Evolutionary conservation across 30 jellyfish, hydroid and myxozoan species (phyloP), one percentile per base, ranked within the genome.

Genomic region (Cassiopea andromeda): DNA sequence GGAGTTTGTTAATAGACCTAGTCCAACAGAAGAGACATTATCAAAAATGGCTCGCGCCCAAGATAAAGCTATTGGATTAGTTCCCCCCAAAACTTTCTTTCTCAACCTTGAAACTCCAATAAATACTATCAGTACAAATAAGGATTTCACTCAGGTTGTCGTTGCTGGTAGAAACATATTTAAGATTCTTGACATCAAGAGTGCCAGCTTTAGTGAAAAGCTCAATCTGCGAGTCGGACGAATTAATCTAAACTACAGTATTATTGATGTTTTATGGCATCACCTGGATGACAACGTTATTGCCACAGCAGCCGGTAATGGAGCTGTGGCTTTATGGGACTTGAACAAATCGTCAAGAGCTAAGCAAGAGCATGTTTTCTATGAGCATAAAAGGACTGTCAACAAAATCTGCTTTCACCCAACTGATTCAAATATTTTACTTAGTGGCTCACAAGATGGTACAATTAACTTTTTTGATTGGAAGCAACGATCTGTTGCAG

Each of bases 261-360:
- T 96, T 15, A 91, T 97, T 15, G 97, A 91, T 80, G 95, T 96
- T 2, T 94, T 92, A 58, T 96, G 98, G 98, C 98, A 96, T 84
- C 99, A 97, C 17, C 50, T 85, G 1, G 98, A 91, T 70, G 98
- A 90, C 75, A 84, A 85, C 46, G 78, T 80, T 48, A 77, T 96
- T 15, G 99, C 99, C 19, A 92, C 99, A 5, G 94, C 99, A 46
- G 98, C 99, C 2, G 97, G 99, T 1, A 96, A 96, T 78, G 99
- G 99, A 6, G 98, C 96, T 49, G 97, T 96, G 43, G 78, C 90
- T 47, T 73, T 96, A 19, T 96, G 99, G 99, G 99, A 96, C 88
- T 73, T 96, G 88, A 92, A 83, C 86, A 91, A 83, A 61, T 74
- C 89, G 5, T 81, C 97, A 64, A 81, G 89, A 70, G 27, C 92